Evolutionary conservation across 2,888 invertebrate species (phyloP), one percentile per base, ranked within the genome.

Genomic region (Nasonovia ribisnigri): DNA sequence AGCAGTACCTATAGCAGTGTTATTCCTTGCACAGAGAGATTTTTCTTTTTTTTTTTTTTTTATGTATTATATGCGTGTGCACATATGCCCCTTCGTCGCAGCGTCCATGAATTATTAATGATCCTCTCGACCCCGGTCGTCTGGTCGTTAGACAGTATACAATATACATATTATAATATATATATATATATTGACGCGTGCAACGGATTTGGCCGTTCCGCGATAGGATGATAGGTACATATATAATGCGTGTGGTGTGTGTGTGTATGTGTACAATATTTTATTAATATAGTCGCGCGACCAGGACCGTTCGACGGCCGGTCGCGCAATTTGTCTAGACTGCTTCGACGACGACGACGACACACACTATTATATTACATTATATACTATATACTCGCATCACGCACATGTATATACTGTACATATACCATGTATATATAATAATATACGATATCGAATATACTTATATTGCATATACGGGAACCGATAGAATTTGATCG

Each of bases 61-160:
- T 36, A 48, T 77, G 90, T 48, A 67, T 84, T 43, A 84, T 84
- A 84, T 29, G 43, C 29, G 43, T n/a, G 51, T 54, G 29, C 84
- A 43, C 20, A 60, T 89, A 43, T 43, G 43, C 84, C 84, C 54
- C 16, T 88, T 26, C 89, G 29, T 42, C 3, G 60, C 86, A 42
- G 29, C 51, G 51, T 90, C 87, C 92, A 92, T 88, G 92, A 87
- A 92, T 92, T 92, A 92, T 92, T 92, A 87, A 92, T 92, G 92
- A 67, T 48, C 60, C 42, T 42, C 91, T n/a, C 54, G 46, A 46
- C 57, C 57, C 24, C 36, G 46, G 91, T 91, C 51, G 51, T 86
- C 57, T 77, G 77, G 91, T 91, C 42, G 77, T 77, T 77, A 77
- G 20, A 77, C 20, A 77, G 8, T 36, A 77, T 5, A 77, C 57